A percentile compares a stretch with the other conserved stretches of the same genome.
These are phyloP conservation scores for Glareola pratincola DNA, from an alignment of 2,113 vertebrate genomes.

Conservation along the genomic window DNA sequence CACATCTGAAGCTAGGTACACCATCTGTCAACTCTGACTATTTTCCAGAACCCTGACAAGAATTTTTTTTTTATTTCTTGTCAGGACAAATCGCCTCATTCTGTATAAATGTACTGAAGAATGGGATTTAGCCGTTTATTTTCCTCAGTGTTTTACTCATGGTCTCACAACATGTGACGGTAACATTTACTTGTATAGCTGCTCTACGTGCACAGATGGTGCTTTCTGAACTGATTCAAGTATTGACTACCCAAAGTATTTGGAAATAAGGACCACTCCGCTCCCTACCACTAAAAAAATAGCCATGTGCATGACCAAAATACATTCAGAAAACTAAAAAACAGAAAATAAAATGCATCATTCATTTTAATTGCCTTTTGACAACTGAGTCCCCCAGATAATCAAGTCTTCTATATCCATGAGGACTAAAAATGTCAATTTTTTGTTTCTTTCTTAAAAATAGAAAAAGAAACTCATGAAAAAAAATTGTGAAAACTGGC, in stretches of 20 bases:
- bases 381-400: background rate
- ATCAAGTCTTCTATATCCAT: background rate
- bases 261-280: background rate
- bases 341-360: background rate
- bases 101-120: background rate
- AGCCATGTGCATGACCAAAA: background rate
- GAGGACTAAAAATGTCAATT: background rate
- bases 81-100: background rate
- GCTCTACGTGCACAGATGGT: background rate
- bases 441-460: background rate
- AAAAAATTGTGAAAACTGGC: background rate
- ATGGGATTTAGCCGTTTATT: background rate
- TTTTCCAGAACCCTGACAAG: conserved; percentile 4
- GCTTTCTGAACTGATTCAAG: background rate
- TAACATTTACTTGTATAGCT: background rate
- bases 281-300: background rate
- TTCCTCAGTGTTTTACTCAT: background rate
- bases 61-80: background rate
- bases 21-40: conserved; percentile 14
- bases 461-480: background rate
- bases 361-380: background rate
- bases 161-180: background rate
- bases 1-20: background rate
- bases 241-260: background rate
- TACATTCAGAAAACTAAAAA: background rate